Conservation (phyloP, 1,140 invertebrate species). For the Lethocerus indicus region DNA sequence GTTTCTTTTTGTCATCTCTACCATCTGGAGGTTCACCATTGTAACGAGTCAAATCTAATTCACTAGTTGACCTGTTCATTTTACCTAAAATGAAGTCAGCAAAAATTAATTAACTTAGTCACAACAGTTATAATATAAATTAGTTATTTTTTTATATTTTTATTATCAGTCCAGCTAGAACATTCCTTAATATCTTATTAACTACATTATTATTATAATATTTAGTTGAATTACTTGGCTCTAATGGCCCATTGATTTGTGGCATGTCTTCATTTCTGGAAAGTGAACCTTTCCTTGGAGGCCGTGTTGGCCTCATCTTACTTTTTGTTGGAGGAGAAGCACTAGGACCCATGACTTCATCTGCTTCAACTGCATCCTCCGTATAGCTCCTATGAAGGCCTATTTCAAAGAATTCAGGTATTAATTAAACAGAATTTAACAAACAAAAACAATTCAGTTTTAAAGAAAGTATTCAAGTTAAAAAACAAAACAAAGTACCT, state of each 20-base stretch:
- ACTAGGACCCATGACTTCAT: slow-evolving; percentile 36
- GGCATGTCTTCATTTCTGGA: slow-evolving; percentile 31
- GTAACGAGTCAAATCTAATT: slow-evolving; percentile 50
- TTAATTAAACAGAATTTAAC: slow-evolving; percentile 12
- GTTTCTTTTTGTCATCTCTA: slow-evolving; percentile 62
- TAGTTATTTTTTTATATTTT: too few relatives aligned
- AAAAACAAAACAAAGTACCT: too few relatives aligned
- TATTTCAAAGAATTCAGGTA: slow-evolving; percentile 20
- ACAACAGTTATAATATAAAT: too few relatives aligned
- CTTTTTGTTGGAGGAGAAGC: slow-evolving; percentile 21
- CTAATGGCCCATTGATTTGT: slow-evolving; percentile 15
- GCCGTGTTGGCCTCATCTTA: slow-evolving; percentile 43
- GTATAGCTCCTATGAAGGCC: slow-evolving; percentile 68
- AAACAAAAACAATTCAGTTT: slow-evolving; percentile 2
- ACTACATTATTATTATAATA: too few relatives aligned
- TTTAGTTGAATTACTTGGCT: slow-evolving; percentile 15
- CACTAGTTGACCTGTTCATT: slow-evolving; percentile 54
- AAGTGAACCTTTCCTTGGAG: slow-evolving; percentile 55
- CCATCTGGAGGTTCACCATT: slow-evolving; percentile 22
- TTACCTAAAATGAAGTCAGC: too few relatives aligned
- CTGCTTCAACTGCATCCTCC: slow-evolving; percentile 58
- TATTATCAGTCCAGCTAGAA: too few relatives aligned
- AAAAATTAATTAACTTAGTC: too few relatives aligned
- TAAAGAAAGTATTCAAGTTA: background rate
- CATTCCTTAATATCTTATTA: too few relatives aligned